Evolutionary conservation across 2,113 vertebrate genomes (phyloP).

Genomic region (Corythoichthys haematopterus): DNA sequence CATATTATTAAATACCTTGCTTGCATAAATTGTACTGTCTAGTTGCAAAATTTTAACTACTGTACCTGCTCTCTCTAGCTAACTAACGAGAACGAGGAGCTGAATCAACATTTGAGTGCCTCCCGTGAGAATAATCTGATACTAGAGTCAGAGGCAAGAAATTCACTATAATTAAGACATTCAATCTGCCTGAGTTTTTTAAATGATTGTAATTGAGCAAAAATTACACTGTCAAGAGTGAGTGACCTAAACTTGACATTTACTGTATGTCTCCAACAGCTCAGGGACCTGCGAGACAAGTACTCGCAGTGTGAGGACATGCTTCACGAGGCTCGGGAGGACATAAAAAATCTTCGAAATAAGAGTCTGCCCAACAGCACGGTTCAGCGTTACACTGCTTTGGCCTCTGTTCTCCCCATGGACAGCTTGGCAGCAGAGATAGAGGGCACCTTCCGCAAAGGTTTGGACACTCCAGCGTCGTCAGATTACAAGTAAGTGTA

Average conservation of each 20-base stretch:
- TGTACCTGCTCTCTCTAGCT: conserved; percentile 54
- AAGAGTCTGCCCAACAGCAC: conserved; percentile 77
- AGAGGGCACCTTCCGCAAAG: conserved; percentile 81
- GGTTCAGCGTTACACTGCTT: conserved; percentile 72
- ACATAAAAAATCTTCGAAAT: conserved; percentile 78
- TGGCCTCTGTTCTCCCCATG: conserved; percentile 77
- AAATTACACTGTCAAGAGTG: background rate
- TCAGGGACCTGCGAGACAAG: conserved; percentile 80
- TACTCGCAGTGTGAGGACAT: conserved; percentile 76
- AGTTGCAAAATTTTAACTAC: background rate
- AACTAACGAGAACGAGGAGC: conserved; percentile 78
- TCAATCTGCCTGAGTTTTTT: background rate
- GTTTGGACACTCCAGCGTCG: conserved; percentile 71
- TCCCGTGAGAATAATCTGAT: conserved; percentile 71
- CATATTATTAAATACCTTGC: conserved; percentile 3
- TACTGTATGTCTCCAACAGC: conserved; percentile 54
- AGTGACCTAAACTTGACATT: background rate
- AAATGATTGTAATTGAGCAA: background rate
- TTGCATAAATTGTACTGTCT: background rate
- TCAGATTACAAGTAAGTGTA: conserved; percentile 77
- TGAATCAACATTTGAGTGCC: conserved; percentile 75
- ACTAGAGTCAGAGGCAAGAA: conserved; percentile 75
- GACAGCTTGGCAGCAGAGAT: conserved; percentile 87
- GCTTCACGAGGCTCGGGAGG: conserved; percentile 78
- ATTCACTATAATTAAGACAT: background rate